phyloP scores from a whole-genome alignment of 2,113 vertebrate species.

The Pandion haliaetus region DNA sequence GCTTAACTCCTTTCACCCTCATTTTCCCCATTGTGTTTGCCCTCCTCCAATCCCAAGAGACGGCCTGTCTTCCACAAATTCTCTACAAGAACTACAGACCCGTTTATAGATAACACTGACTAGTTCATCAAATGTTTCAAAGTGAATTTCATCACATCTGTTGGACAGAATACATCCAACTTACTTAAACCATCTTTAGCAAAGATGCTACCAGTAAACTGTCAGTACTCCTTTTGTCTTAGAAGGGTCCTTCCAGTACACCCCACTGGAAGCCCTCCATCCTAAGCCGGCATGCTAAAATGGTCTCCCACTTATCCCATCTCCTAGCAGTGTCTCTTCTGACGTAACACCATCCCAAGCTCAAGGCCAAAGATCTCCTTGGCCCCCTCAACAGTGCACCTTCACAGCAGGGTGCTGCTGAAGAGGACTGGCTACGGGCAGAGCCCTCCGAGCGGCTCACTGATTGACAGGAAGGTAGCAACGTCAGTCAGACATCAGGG shows the following conservation, averaged over 20 bases:
- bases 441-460: background rate
- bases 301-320: background rate
- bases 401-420: background rate
- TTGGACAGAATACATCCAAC: background rate
- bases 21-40: background rate
- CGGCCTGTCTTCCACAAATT: background rate
- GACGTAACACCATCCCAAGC: background rate
- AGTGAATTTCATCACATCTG: background rate
- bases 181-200: background rate
- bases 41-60: background rate
- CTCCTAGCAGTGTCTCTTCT: background rate
- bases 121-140: background rate
- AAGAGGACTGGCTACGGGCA: background rate
- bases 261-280: background rate
- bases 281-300: background rate
- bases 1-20: background rate
- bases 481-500: background rate
- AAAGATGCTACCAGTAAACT: background rate
- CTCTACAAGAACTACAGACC: background rate
- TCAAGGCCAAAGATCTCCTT: background rate
- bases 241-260: background rate
- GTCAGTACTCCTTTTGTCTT: background rate
- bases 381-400: accelerated
- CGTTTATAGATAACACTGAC: background rate
- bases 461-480: background rate